A percentile compares a stretch with the other conserved stretches of the same genome.
Conservation (phyloP, 2,797 vertebrate species). For the Sorex maritimensis region DNA sequence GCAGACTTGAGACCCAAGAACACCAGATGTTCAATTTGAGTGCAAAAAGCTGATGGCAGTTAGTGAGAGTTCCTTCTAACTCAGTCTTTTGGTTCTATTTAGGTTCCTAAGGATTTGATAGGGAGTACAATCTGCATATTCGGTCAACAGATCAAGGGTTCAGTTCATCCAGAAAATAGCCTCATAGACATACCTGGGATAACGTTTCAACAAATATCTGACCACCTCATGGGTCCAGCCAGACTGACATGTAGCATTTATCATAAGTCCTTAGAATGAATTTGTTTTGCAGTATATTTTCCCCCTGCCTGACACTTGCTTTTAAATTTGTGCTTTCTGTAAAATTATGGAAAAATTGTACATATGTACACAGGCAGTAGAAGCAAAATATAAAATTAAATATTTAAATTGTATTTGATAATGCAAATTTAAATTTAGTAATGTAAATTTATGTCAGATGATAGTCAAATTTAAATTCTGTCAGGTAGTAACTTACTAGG, state of each 20-base stretch:
- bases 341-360: not conserved
- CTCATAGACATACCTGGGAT: not conserved
- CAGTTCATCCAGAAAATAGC: not conserved
- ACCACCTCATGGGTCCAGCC: not conserved
- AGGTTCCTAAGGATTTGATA: not conserved
- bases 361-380: not conserved
- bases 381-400: not conserved
- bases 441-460: not conserved
- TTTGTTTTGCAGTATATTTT: not conserved
- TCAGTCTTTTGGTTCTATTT: not conserved
- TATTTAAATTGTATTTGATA: constrained; percentile 49
- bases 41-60: not conserved
- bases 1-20: not conserved
- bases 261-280: not conserved
- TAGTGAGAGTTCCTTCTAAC: not conserved
- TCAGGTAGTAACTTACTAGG: not conserved
- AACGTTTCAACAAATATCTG: not conserved
- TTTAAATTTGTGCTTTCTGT: constrained; percentile 53
- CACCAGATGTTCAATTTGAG: not conserved
- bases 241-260: not conserved
- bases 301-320: constrained; percentile 18
- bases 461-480: not conserved
- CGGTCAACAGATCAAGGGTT: not conserved
- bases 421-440: not conserved
- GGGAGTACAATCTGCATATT: not conserved